These are phyloP conservation scores for Chromis chromis DNA, from an alignment of 2,797 vertebrate species.

Conservation along the genomic window DNA sequence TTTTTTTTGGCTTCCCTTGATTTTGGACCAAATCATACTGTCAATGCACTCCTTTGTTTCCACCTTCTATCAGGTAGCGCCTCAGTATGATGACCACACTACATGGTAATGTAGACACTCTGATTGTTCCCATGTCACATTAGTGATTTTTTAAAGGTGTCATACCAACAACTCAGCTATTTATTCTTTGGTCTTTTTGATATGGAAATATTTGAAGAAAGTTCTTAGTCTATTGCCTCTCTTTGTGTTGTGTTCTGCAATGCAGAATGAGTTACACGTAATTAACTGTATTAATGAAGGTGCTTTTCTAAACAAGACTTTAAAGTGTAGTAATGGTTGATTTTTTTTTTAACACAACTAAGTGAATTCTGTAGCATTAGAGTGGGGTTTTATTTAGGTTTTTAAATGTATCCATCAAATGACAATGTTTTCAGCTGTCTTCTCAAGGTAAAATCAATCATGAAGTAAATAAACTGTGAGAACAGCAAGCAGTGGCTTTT, in stretches of 20 bases:
- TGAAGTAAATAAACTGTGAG: constrained; percentile 58
- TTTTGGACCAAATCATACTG: constrained; percentile 62
- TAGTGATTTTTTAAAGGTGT: constrained; percentile 1
- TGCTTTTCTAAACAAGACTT: constrained; percentile 52
- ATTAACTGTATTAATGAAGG: constrained; percentile 56
- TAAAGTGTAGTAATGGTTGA: constrained; percentile 29
- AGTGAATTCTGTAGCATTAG: constrained; percentile 44
- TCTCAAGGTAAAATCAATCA: constrained; percentile 37
- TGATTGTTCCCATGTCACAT: neutral
- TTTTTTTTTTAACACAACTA: constrained; percentile 33
- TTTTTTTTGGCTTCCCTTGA: constrained; percentile 6
- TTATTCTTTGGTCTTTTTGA: constrained; percentile 40
- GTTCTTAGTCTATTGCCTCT: constrained; percentile 23
- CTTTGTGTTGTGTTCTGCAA: constrained; percentile 26
- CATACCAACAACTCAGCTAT: constrained; percentile 20
- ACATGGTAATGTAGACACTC: neutral
- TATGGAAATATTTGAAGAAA: constrained; percentile 32
- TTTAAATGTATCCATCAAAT: constrained; percentile 28
- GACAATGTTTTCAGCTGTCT: constrained; percentile 27
- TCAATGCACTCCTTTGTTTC: constrained; percentile 58
- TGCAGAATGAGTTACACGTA: constrained; percentile 11
- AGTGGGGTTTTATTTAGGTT: constrained; percentile 37
- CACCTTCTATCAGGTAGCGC: constrained; percentile 41
- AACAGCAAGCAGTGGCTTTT: neutral
- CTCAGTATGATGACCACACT: constrained; percentile 30